Evolutionary conservation across 2,888 invertebrate species (phyloP), one percentile per base, ranked within the genome.

Genomic region (Spisula subtruncata): DNA sequence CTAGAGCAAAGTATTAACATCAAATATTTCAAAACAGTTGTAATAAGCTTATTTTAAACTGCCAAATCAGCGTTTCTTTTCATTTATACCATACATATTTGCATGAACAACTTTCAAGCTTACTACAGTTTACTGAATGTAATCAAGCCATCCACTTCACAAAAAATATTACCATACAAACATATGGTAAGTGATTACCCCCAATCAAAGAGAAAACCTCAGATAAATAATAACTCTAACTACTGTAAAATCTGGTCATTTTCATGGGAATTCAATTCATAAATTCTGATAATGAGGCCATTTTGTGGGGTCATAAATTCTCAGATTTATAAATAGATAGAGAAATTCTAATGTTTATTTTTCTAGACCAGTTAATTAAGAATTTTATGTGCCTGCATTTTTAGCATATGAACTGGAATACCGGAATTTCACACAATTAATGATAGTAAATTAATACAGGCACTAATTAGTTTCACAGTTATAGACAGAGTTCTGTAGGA

Each of bases 401-500:
- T 66, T 66, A 25, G 25, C 5, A 25, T 0, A 25, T 25, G 25
- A 66, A 66, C 60, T 25, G 25, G 60, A 66, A 25, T 66, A 66
- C 60, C 60, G 25, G 60, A 66, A 66, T 8, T 66, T 66, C 10
- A 25, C 60, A 66, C n/a, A 66, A 66, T 66, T 66, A 66, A n/a
- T 25, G n/a, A 66, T 66, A 66, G 60, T 25, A 25, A 66, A 25
- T 66, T 66, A 25, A 66, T 66, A 12, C 10, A 25, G 60, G 25
- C 10, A n/a, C 25, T 66, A 66, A 66, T 66, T 25, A 25, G n/a
- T 66, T 66, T 25, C 8, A 25, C 60, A 8, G 54, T 83, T 35
- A 83, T 54, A 56, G n/a, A n/a, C n/a, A n/a, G 25, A 5, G 25
- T 66, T 6, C n/a, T 25, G 60, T n/a, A 66, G 60, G 25, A 4